These are phyloP conservation scores for Euclidia mi DNA, from an alignment of 2,888 invertebrate genomes.

Conservation along the genomic window DNA sequence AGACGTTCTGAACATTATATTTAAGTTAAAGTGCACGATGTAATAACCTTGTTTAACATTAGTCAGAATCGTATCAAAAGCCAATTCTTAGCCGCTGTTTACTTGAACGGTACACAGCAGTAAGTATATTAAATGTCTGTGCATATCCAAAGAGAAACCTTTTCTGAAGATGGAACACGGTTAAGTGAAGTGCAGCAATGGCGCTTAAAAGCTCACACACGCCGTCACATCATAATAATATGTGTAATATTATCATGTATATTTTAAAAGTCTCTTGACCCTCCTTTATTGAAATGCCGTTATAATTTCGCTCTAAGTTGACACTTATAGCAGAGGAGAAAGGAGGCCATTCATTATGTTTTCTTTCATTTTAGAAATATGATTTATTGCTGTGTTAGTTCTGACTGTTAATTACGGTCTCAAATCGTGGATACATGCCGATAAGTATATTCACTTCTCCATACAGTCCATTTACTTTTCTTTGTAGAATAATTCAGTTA, in stretches of 20 bases:
- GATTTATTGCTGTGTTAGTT: constrained; percentile 27
- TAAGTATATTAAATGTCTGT: no score
- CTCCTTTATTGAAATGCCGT: constrained; percentile 9
- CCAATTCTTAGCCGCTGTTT: no score
- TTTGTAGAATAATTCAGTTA: not conserved
- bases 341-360: constrained; percentile 33
- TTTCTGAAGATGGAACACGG: constrained; percentile 18
- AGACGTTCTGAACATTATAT: no score
- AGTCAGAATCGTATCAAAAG: no score
- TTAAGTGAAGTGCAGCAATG: not conserved
- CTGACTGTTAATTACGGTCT: constrained; percentile 31
- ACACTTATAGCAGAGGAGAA: constrained; percentile 38
- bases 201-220: not conserved
- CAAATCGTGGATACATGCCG: constrained; percentile 6
- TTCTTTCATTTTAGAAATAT: constrained; percentile 25
- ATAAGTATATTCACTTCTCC: no score
- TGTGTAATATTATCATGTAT: constrained; percentile 1
- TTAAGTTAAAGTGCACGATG: no score
- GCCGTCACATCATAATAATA: not conserved
- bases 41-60: no score
- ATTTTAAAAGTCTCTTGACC: no score
- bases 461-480: not conserved
- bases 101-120: no score
- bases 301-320: constrained; percentile 40
- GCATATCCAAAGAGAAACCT: not conserved